These are phyloP conservation scores for Turnix velox DNA, from an alignment of 2,113 vertebrate genomes.

Conservation along the genomic window DNA sequence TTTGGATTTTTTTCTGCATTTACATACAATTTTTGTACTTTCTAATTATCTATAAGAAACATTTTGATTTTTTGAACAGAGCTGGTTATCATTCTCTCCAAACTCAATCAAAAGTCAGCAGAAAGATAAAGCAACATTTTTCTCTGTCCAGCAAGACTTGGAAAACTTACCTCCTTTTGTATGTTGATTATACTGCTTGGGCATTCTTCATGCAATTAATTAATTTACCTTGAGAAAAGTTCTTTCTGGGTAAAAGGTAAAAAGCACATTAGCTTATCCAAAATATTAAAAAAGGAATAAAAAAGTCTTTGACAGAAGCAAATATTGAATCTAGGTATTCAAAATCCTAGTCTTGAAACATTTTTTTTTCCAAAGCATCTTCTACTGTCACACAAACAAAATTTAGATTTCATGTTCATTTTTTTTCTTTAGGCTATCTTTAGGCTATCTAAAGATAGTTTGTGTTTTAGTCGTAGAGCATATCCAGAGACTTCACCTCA, in stretches of 20 bases:
- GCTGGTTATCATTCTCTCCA: neutral
- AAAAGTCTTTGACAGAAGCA: neutral
- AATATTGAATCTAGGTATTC: neutral
- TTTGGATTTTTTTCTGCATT: neutral
- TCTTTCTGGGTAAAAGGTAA: neutral
- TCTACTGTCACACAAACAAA: neutral
- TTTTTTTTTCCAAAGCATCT: neutral
- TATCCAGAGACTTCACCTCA: neutral
- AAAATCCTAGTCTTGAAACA: fast-evolving
- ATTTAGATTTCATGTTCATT: fast-evolving
- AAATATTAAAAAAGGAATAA: neutral
- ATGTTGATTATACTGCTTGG: neutral
- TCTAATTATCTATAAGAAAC: neutral
- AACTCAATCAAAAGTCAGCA: conserved; percentile 32
- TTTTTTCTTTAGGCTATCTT: neutral
- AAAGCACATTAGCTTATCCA: neutral
- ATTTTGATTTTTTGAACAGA: neutral
- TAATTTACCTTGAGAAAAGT: neutral
- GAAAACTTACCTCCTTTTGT: neutral
- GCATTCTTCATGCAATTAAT: neutral
- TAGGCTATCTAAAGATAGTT: neutral
- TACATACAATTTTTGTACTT: neutral
- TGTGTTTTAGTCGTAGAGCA: neutral
- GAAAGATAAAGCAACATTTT: neutral
- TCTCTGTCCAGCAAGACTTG: neutral